These are phyloP conservation scores for Trochalopteron elliotii DNA, from an alignment of 2,113 vertebrate species.

Conservation along the genomic window DNA sequence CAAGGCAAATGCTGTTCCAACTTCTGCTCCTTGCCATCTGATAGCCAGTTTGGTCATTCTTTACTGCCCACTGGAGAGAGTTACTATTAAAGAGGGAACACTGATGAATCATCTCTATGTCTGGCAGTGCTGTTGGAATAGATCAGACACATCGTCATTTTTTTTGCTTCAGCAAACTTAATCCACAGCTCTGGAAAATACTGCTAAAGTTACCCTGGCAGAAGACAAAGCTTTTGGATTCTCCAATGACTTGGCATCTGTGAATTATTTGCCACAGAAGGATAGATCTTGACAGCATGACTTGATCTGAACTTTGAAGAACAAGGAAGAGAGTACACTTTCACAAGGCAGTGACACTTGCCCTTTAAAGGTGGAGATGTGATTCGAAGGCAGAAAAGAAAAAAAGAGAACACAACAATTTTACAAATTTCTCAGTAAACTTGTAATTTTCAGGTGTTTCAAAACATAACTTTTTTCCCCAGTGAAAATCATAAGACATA, in stretches of 20 bases:
- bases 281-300: not conserved
- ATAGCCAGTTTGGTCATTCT: conserved; percentile 37
- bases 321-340: not conserved
- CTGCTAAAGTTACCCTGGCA: not conserved
- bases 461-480: not conserved
- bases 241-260: not conserved
- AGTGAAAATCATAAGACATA: not conserved
- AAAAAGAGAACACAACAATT: not conserved
- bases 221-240: not conserved
- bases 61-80: conserved; percentile 38
- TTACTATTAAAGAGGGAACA: not conserved
- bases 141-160: not conserved
- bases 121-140: not conserved
- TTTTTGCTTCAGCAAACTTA: conserved; percentile 53
- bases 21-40: conserved; percentile 15
- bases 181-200: not conserved
- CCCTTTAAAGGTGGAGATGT: not conserved
- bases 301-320: not conserved
- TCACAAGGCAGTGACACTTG: not conserved
- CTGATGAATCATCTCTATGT: conserved; percentile 4
- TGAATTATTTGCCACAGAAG: not conserved
- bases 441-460: not conserved
- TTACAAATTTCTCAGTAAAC: not conserved
- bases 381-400: not conserved
- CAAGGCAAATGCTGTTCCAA: not conserved